Percentiles rank a stretch among this genome's conserved stretches.
Evolutionary conservation across 2,797 vertebrate species (phyloP).

Genomic region (Sebastes taczanowskii): DNA sequence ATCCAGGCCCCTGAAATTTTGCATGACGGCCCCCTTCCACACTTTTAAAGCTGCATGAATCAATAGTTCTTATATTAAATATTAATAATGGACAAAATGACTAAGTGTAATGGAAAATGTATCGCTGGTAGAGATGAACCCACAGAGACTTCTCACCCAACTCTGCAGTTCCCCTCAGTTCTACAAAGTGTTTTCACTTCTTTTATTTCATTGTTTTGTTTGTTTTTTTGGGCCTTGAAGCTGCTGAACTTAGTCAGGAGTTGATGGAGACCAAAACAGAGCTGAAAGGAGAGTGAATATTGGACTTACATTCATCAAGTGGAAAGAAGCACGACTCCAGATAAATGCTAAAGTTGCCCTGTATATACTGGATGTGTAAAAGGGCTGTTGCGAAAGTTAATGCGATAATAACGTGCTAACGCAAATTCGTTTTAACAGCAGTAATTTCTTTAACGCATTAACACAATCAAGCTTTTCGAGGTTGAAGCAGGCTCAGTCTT

Average conservation of each 20-base stretch:
- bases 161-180: background rate
- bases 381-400: no score
- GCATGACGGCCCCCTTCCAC: background rate
- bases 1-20: background rate
- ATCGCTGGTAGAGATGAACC: background rate
- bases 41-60: background rate
- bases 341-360: no score
- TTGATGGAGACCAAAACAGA: no score
- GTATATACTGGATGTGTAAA: no score
- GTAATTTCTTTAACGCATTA: no score
- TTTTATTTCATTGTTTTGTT: background rate
- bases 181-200: background rate
- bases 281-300: no score
- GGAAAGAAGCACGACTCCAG: no score
- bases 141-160: background rate
- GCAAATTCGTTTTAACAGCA: no score
- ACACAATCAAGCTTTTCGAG: no score
- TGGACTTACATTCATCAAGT: no score
- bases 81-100: conserved; percentile 4
- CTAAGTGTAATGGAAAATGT: background rate
- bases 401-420: no score
- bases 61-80: background rate
- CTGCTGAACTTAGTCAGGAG: background rate
- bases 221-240: background rate
- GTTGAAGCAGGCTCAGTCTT: no score